Evolutionary conservation across 2,113 vertebrate species (phyloP).

Genomic region (Mohoua ochrocephala): DNA sequence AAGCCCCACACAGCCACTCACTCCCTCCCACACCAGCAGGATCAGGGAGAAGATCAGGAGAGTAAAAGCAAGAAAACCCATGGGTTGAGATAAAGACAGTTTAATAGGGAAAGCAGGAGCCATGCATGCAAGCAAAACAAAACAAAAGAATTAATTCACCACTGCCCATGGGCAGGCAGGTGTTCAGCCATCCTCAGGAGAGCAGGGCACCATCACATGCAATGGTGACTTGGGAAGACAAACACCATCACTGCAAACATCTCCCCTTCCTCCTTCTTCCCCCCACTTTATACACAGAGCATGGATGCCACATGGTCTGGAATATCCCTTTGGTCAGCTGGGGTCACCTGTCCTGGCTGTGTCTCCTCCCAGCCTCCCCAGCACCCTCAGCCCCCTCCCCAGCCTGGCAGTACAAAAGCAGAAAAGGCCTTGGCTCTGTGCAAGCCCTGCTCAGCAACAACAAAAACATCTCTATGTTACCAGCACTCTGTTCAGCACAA

Average conservation of each 20-base stretch:
- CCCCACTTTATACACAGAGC: background rate
- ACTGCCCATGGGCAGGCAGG: background rate
- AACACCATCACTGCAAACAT: accelerated
- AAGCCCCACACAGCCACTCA: background rate
- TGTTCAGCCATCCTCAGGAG: background rate
- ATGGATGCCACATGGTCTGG: background rate
- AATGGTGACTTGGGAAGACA: background rate
- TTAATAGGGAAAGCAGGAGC: background rate
- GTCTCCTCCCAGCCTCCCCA: accelerated
- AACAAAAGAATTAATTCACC: background rate
- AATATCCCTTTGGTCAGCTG: background rate
- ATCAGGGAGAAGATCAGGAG: background rate
- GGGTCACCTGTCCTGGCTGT: background rate
- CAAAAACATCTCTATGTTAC: background rate
- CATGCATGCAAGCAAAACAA: background rate
- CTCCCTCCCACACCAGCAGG: no score
- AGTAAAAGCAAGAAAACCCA: background rate
- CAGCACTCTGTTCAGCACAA: background rate
- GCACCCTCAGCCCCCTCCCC: background rate
- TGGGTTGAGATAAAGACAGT: background rate
- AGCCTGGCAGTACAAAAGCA: background rate
- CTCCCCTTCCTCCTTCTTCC: background rate
- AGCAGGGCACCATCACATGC: accelerated
- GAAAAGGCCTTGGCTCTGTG: background rate
- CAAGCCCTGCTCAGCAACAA: background rate